phyloP scores from a whole-genome alignment of 2,888 invertebrate species.

The Tenthredo scrophulariae region DNA sequence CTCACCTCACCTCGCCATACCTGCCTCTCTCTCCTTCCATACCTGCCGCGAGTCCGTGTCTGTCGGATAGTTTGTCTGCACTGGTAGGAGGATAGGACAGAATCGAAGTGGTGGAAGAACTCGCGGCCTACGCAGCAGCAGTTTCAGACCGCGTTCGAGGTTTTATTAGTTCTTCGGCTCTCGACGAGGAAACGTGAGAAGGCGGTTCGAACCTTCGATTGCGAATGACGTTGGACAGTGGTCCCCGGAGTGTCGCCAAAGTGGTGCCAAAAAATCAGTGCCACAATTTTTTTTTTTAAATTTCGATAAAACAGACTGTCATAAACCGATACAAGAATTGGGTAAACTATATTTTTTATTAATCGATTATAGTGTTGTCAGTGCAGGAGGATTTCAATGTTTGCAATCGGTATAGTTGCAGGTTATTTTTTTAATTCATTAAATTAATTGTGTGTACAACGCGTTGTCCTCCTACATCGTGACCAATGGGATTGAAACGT shows the following conservation, averaged over 20 bases:
- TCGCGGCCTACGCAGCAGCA: constrained; percentile 73
- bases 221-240: constrained; percentile 51
- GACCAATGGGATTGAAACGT: constrained; percentile 38
- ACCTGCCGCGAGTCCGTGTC: constrained; percentile 59
- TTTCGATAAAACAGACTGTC: background rate
- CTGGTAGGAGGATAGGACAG: constrained; percentile 70
- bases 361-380: background rate
- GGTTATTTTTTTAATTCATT: background rate
- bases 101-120: constrained; percentile 71
- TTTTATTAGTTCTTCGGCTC: constrained; percentile 77
- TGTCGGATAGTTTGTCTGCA: constrained; percentile 57
- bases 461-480: background rate
- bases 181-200: constrained; percentile 74
- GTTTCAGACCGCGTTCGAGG: constrained; percentile 74
- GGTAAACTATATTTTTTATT: background rate
- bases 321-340: background rate
- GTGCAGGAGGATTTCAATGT: background rate
- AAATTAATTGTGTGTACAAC: background rate
- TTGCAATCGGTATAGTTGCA: background rate
- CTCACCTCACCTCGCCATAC: constrained; percentile 27
- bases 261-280: background rate
- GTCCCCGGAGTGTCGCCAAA: constrained; percentile 28
- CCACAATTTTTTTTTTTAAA: background rate
- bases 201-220: constrained; percentile 46
- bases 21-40: constrained; percentile 58